Base-by-base conservation (phyloP, 1,140 invertebrate genomes). In the Drosophila azteca region DNA sequence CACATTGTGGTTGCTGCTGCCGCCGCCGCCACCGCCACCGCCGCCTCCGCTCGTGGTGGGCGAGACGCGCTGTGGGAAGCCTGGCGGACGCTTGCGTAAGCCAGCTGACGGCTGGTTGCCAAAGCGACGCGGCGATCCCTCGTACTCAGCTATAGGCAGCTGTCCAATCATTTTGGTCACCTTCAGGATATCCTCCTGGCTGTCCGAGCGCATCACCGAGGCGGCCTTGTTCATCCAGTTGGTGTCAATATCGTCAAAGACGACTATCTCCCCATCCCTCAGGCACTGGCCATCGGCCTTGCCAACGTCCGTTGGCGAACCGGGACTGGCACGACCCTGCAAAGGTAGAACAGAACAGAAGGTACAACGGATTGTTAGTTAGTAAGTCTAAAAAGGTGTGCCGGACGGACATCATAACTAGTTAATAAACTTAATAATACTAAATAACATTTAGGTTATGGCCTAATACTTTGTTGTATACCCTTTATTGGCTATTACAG, bases 101-200 rank as follows among this genome's bases (percentile, higher is more conserved):
- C 73, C 63, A 20, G 51, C 39, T 6, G 44, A 49, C 26, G 60
- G 68, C 50, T 79, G 78, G 74, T 83, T 90, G 3, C 97, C 97
- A 91, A 98, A 98, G 70, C 97, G 94, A 72, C 96, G 93, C 3
- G 97, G 97, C 41, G 97, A 98, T 20, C 96, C 97, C 71, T 97
- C 97, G 91, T 98, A 98, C 78, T 98, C 96, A 15, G 90, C 88
- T 48, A 91, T 91, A 1, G 90, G 90, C 64, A 91, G 69, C 92
- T 95, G 96, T 22, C 97, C 97, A 90, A 98, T 98, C 52, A 97
- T 94, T 75, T 96, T 94, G 49, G 95, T 94, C 8, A 96, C 94
- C 92, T 95, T 95, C 49, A 92, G 92, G 51, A 93, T 93, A 72
- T 94, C 94, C 48, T 93, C 93, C 31, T 84, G 87, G 54, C 67